Conservation (phyloP, 2,888 invertebrate species). For the Hemithea aestivaria region DNA sequence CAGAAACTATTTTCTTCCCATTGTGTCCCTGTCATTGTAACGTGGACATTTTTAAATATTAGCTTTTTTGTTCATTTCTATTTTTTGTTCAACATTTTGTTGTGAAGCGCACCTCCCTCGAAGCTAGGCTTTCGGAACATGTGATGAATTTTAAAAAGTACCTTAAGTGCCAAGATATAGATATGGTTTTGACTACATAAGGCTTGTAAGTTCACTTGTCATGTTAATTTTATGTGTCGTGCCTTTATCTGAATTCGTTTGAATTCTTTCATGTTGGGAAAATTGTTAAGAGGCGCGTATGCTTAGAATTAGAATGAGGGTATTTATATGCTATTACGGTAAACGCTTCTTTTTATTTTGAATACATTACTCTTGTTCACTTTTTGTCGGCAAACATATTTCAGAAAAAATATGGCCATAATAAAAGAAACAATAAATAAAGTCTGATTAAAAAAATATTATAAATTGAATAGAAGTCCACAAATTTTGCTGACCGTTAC, state of each 20-base stretch:
- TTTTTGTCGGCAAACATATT: not conserved
- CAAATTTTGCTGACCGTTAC: slow-evolving; percentile 36
- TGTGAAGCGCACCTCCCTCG: slow-evolving; percentile 57
- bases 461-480: slow-evolving; percentile 15
- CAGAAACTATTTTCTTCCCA: slow-evolving; percentile 61
- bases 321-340: slow-evolving; percentile 27
- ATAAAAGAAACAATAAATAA: slow-evolving; percentile 2
- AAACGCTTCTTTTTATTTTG: slow-evolving; percentile 9
- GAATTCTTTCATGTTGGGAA: slow-evolving; percentile 39
- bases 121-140: slow-evolving; percentile 49
- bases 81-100: slow-evolving; percentile 48
- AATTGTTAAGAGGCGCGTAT: slow-evolving; percentile 41
- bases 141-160: slow-evolving; percentile 74
- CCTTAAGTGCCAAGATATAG: slow-evolving; percentile 50
- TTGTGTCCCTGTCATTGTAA: slow-evolving; percentile 55
- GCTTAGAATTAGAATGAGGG: slow-evolving; percentile 41
- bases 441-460: not conserved
- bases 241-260: slow-evolving; percentile 42
- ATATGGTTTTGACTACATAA: slow-evolving; percentile 60
- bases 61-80: slow-evolving; percentile 25
- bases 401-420: not conserved
- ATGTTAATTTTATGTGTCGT: slow-evolving; percentile 57
- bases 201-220: slow-evolving; percentile 55
- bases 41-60: slow-evolving; percentile 62
- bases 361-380: slow-evolving; percentile 6